phyloP scores from a whole-genome alignment of 2,113 vertebrate species.

The Odocoileus virginianus region DNA sequence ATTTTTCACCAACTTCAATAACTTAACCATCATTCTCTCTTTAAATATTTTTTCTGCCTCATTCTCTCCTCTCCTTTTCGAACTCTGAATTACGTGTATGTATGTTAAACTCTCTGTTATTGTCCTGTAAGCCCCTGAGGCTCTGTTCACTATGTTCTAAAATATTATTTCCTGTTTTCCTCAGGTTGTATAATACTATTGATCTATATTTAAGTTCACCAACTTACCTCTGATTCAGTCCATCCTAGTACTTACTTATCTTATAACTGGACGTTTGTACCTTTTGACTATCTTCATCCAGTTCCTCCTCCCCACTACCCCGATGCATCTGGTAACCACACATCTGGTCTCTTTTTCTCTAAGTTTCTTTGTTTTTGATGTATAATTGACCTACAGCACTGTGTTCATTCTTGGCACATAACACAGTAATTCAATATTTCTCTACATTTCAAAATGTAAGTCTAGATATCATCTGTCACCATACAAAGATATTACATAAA shows the following conservation, averaged over 20 bases:
- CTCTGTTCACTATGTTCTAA: neutral
- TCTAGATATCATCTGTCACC: neutral
- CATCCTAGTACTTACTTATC: neutral
- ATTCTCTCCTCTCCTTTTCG: neutral
- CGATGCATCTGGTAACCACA: neutral
- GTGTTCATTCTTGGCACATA: neutral
- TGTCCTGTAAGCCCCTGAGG: neutral
- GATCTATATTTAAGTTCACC: neutral
- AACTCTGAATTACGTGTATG: neutral
- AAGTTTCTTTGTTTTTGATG: neutral
- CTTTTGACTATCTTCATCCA: neutral
- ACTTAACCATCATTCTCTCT: neutral
- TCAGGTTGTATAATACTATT: neutral
- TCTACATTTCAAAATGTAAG: neutral
- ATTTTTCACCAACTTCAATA: neutral
- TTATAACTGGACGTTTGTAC: neutral
- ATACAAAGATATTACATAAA: neutral
- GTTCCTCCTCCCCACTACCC: neutral
- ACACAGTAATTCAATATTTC: neutral
- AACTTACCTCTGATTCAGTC: neutral
- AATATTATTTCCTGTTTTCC: neutral
- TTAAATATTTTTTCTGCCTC: neutral
- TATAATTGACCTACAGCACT: neutral
- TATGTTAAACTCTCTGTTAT: neutral
- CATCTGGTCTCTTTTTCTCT: neutral